Base-by-base conservation (phyloP, 1,140 invertebrate species). In the Megathymus violae region DNA sequence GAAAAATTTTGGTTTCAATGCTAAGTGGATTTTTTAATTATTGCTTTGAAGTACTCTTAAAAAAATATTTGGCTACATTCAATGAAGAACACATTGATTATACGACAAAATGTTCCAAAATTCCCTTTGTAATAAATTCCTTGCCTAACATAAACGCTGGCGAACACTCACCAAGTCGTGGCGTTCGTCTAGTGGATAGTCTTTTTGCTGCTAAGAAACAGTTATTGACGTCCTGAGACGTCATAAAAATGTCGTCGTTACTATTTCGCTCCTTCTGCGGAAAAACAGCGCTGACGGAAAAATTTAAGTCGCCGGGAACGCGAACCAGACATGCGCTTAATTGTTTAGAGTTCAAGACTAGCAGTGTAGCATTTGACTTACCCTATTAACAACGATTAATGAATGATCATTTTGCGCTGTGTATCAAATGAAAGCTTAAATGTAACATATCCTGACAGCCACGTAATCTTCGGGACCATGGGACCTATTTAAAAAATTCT, bases 161-260 rank as follows among this genome's bases (percentile, higher is more conserved):
- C 34, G 16, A 41, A 54, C 19, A 17, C 36, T 17, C 16, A 52
- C 34, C n/a, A 14, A n/a, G 36, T 22, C 36, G 50, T 15, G 46
- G 15, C 38, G 25, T 11, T 16, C 11, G 51, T 54, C 51, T 54
- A 36, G 50, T 54, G 51, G 46, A 31, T 50, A 34, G 52, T 41
- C 52, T 58, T 19, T 25, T 31, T 34, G 52, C 40, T 56, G 51
- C 41, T 34, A 44, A 44, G 41, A 22, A 58, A 58, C 52, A 44
- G 41, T 58, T 58, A 58, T 58, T 40, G 52, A 58, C 52, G 52
- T 58, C 40, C 43, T n/a, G 52, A 58, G 52, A 58, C 52, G 52
- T 58, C 52, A 44, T 58, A 58, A 46, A 58, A 58, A 58, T 58
- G 52, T 44, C 52, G 52, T 44, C 52, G 52, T 22, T 41, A 44